These are phyloP conservation scores for Drosophila orosa DNA, from an alignment of 1,140 invertebrate genomes.

Conservation along the genomic window DNA sequence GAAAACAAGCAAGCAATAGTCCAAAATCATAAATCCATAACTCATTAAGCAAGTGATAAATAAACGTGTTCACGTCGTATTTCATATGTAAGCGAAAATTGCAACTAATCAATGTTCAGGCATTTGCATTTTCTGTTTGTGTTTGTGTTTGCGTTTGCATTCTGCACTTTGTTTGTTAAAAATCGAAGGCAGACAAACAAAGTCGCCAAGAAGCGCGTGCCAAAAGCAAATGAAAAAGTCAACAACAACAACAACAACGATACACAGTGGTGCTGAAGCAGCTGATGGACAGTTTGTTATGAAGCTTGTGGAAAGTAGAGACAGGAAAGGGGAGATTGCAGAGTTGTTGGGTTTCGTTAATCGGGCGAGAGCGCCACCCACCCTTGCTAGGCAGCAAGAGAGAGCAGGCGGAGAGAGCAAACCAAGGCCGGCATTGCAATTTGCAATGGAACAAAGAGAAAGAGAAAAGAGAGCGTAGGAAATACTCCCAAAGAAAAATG, in stretches of 20 bases:
- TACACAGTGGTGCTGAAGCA: slow-evolving; percentile 13
- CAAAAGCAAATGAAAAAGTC: slow-evolving; percentile 42
- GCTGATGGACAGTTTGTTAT: slow-evolving; percentile 53
- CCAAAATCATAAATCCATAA: slow-evolving; percentile 18
- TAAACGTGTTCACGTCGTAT: slow-evolving; percentile 54
- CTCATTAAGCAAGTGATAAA: slow-evolving; percentile 15
- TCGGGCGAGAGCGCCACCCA: slow-evolving; percentile 7
- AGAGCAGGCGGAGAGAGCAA: slow-evolving; percentile 20
- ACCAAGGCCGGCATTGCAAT: slow-evolving; percentile 33
- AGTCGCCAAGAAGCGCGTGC: slow-evolving; percentile 48
- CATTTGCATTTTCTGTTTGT: slow-evolving; percentile 27
- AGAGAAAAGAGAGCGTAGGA: not conserved
- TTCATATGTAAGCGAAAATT: slow-evolving; percentile 61
- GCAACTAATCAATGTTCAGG: slow-evolving; percentile 67
- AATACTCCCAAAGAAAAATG: slow-evolving; percentile 21
- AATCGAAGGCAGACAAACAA: slow-evolving; percentile 81
- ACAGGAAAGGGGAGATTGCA: not conserved
- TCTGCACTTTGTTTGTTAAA: slow-evolving; percentile 54
- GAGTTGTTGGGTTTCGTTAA: slow-evolving; percentile 2
- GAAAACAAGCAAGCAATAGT: slow-evolving; percentile 38
- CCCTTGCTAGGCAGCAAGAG: slow-evolving; percentile 8
- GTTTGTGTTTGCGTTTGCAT: slow-evolving; percentile 32
- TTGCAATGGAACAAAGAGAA: slow-evolving; percentile 3
- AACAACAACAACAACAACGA: slow-evolving; percentile 25
- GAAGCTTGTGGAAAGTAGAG: slow-evolving; percentile 26